A percentile compares a stretch with the other conserved stretches of the same genome.
phyloP scores from a whole-genome alignment of 2,797 vertebrate genomes.

The Sarcoramphus papa region DNA sequence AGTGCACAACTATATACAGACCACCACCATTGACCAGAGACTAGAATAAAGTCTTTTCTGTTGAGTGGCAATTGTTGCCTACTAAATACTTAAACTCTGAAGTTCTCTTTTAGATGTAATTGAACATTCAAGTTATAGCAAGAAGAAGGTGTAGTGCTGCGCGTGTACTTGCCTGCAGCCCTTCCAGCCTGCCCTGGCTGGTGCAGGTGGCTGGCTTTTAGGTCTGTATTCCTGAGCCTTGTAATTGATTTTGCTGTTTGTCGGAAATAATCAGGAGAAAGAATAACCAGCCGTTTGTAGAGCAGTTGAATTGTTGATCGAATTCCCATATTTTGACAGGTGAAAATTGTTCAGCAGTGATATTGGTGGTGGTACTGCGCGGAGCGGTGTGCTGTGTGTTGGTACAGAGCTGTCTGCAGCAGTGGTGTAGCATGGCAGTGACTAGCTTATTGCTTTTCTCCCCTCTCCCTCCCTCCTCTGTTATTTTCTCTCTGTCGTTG shows the following conservation, averaged over 20 bases:
- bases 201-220: not conserved
- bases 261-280: not conserved
- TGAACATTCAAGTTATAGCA: not conserved
- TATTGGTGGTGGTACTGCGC: accelerated
- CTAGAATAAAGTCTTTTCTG: not conserved
- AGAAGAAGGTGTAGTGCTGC: not conserved
- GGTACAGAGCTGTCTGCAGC: not conserved
- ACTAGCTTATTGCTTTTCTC: not conserved
- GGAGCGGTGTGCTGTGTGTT: not conserved
- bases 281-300: not conserved
- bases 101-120: not conserved
- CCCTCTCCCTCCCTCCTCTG: not conserved
- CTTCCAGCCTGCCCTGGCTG: not conserved
- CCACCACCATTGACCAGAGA: not conserved
- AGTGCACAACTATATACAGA: not conserved
- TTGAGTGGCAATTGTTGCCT: not conserved
- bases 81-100: not conserved
- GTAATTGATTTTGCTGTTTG: not conserved
- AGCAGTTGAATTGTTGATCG: not conserved
- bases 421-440: not conserved
- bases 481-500: not conserved
- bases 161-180: not conserved
- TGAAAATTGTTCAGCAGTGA: not conserved
- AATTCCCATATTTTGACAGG: not conserved
- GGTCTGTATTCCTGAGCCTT: not conserved